Evolutionary conservation across 53 echinoderm and acorn worm genomes (phyloP), one percentile per base, ranked within the genome.

Genomic region (Holothuria scabra): DNA sequence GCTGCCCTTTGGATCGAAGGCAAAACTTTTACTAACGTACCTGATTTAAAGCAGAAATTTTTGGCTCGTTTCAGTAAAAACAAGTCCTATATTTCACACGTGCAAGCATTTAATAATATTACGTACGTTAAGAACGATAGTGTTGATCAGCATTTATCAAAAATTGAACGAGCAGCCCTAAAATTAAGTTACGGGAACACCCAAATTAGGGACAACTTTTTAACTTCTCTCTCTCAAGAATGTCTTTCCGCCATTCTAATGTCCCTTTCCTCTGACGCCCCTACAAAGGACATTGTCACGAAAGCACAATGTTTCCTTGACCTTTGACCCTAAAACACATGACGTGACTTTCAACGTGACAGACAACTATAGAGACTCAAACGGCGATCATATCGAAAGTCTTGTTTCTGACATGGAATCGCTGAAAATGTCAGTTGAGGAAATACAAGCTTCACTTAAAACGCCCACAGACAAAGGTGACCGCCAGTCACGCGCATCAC

Each of bases 221-320:
- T 88, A 4, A 64, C 52, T 14, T 12, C 83, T 1, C 18, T 88
- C 4, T 61, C 88, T 3, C 22, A 60, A 8, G 84, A 84, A 6
- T 88, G 84, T 21, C 83, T 76, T 49, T 48, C 74, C 1, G 66
- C 88, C 11, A 62, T 88, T 3, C 34, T 84, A 16, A 88, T 88
- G 88, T 88, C 88, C n/a, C 56, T 20, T 11, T 59, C 71, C n/a
- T 10, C 82, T 31, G 65, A 62, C 9, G 83, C 62, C 29, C 6
- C 22, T 6, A 44, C 38, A 13, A 29, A 66, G 14, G 26, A 66
- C 18, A 28, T 25, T 29, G 18, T 66, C 7, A 29, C 5, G 0
- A 12, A 33, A 66, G 67, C 67, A 0, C 67, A 67, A 12, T 18
- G 67, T 32, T 34, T n/a, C 28, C 25, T 66, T 28, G 67, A 67